phyloP scores from a whole-genome alignment of 2,888 invertebrate species.

The Eupithecia dodoneata region DNA sequence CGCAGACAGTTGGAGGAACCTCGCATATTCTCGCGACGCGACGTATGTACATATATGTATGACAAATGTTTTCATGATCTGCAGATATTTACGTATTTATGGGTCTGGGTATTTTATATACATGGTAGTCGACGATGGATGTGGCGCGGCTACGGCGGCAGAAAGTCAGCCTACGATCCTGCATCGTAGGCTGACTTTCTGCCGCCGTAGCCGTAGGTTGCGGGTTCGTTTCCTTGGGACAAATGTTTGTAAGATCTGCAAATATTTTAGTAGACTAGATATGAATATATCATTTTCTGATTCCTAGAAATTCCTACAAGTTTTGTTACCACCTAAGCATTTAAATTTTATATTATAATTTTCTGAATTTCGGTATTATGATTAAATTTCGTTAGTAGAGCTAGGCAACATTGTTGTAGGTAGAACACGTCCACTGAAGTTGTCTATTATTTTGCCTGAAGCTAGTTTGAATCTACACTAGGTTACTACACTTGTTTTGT shows the following conservation, averaged over 20 bases:
- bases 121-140: no score
- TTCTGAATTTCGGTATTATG: conserved; percentile 3
- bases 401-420: conserved; percentile 49
- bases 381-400: neutral
- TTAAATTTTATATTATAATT: neutral
- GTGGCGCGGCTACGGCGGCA: no score
- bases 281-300: neutral
- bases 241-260: no score
- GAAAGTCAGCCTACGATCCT: no score
- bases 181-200: no score
- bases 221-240: no score
- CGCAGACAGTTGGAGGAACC: neutral
- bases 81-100: neutral
- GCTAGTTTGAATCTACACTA: conserved; percentile 50
- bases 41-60: no score
- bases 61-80: neutral
- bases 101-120: no score
- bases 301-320: neutral
- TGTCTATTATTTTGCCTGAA: conserved; percentile 66
- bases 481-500: conserved; percentile 24
- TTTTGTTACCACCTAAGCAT: neutral
- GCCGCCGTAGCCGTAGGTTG: no score
- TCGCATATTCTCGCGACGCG: neutral
- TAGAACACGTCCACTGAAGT: conserved; percentile 51
- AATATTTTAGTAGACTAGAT: no score